Base-by-base conservation (phyloP, 2,888 invertebrate species). In the Philaethria dido region DNA sequence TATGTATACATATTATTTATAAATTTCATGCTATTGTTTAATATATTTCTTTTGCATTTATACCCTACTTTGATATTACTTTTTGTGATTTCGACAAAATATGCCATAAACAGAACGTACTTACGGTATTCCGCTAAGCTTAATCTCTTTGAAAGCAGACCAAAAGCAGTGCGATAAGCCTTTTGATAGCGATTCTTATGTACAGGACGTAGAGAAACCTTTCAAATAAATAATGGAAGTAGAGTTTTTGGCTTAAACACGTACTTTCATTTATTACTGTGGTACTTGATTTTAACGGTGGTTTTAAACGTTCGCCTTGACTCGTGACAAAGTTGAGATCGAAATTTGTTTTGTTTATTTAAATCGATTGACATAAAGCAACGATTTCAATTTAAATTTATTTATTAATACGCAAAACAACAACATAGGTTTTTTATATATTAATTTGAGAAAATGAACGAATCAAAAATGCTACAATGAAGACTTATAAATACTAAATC, bases 141-240 rank as follows among this genome's bases (percentile, higher is more conserved):
- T 69, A 66, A 69, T 69, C 66, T 64, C 42, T 66, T 67, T 47
- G 63, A 36, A 39, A 69, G 63, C 69, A 61, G 60, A 66, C 60
- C 66, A 54, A 64, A 62, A 66, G 66, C 66, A 66, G 69, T 59
- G 62, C 66, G 66, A 69, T 69, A 69, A 69, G 69, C 66, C 63
- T 67, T 66, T 69, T 63, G 69, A 69, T 64, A 36, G 36, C 61
- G 55, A 64, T 66, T 66, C 63, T 69, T 69, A 64, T 57, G 47
- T 66, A 62, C 54, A 44, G 55, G 11, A 47, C 47, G 57, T 22
- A 45, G 47, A 52, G 50, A 57, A 64, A 64, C 64, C 64, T 64
- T 64, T 64, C 45, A 64, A 57, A 22, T 57, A 57, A 47, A 64
- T 60, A 60, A 60, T 60, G 39, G 57, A 52, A 16, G 45, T 60